These are phyloP conservation scores for Drosophila bocqueti DNA, from an alignment of 1,140 invertebrate genomes.

Conservation along the genomic window DNA sequence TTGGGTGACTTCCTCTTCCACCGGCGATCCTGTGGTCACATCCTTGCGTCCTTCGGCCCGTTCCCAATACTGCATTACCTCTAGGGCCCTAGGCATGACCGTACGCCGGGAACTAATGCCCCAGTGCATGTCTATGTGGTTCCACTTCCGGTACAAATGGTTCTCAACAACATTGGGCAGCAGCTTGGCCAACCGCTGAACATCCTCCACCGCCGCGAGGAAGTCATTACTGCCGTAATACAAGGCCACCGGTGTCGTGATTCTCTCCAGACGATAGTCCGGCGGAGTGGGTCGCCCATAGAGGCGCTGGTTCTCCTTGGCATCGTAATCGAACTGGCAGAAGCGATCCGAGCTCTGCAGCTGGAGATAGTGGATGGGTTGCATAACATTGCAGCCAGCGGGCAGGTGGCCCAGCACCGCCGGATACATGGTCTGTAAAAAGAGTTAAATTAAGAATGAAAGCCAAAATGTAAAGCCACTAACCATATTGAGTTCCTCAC, in stretches of 20 bases:
- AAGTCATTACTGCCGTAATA: conserved; percentile 91
- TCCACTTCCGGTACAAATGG: conserved; percentile 85
- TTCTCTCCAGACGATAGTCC: conserved; percentile 86
- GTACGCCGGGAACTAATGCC: conserved; percentile 87
- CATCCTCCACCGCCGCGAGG: conserved; percentile 87
- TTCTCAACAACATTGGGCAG: conserved; percentile 85
- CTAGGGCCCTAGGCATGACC: conserved; percentile 86
- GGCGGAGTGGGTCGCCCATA: conserved; percentile 86
- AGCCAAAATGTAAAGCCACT: not conserved
- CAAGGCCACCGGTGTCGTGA: conserved; percentile 88
- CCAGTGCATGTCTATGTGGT: conserved; percentile 88
- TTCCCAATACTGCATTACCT: conserved; percentile 74
- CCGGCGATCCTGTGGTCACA: not conserved
- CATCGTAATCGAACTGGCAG: conserved; percentile 62
- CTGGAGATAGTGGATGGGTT: conserved; percentile 62
- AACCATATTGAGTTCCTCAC: conserved; percentile 59
- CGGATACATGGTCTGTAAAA: conserved; percentile 65
- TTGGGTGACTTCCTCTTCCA: conserved; percentile 1
- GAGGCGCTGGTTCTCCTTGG: conserved; percentile 83
- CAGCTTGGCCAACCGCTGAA: conserved; percentile 86
- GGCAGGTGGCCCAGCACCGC: conserved; percentile 61
- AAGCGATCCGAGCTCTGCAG: conserved; percentile 58
- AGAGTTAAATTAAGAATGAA: fast-evolving
- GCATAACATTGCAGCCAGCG: conserved; percentile 57
- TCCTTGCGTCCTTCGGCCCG: not conserved